Evolutionary conservation across 53 echinoderm and acorn worm genomes (phyloP).

Genomic region (Stichopus horrens): DNA sequence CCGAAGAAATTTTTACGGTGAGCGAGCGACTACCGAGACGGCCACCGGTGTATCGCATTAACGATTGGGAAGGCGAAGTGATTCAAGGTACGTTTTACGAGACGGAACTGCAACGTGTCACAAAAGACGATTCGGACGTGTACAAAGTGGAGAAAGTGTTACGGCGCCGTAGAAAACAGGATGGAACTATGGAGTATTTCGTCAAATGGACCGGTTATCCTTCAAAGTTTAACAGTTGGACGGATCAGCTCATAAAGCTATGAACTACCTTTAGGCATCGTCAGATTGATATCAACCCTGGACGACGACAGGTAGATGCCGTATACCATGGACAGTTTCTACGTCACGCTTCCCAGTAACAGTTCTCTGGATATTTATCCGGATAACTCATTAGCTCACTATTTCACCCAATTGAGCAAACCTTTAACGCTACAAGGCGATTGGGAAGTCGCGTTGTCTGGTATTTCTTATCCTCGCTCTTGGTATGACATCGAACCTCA

Average conservation of each 20-base stretch:
- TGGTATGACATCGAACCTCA: slow-evolving; percentile 24
- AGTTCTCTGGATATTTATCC: no score
- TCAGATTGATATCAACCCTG: not conserved
- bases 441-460: no score
- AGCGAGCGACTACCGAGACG: not conserved
- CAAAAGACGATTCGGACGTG: no score
- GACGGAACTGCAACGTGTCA: not conserved
- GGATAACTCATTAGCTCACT: slow-evolving; percentile 31
- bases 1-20: slow-evolving; percentile 63
- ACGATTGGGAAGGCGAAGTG: slow-evolving; percentile 48
- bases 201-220: no score
- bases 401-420: not conserved
- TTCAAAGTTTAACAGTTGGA: no score
- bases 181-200: slow-evolving; percentile 61
- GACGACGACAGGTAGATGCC: not conserved
- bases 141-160: no score
- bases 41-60: slow-evolving; percentile 49
- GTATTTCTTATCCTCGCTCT: slow-evolving; percentile 6
- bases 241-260: no score
- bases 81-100: not conserved
- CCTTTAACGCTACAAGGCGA: not conserved
- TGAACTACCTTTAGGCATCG: not conserved
- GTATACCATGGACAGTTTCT: slow-evolving; percentile 1
- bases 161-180: slow-evolving; percentile 26
- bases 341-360: slow-evolving; percentile 27